Percentiles rank a stretch among this genome's conserved stretches.
Evolutionary conservation across 2,797 vertebrate genomes (phyloP).

Genomic region (Channallabes apus): DNA sequence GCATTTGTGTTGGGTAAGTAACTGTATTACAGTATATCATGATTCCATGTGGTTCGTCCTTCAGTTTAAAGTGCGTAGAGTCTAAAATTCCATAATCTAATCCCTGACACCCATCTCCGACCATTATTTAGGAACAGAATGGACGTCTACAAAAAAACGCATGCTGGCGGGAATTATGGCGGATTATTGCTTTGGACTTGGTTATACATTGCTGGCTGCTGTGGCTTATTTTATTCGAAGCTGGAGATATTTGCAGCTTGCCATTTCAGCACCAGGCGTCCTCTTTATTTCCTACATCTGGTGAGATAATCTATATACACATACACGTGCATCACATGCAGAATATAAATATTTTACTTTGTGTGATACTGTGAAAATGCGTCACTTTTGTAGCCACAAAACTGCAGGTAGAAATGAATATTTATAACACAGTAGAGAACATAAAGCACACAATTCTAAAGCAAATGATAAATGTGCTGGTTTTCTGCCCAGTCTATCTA

Average conservation of each 20-base stretch:
- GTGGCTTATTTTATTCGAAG: conserved; percentile 78
- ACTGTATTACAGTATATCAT: background rate
- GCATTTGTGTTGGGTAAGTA: conserved; percentile 75
- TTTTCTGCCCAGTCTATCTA: background rate
- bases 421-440: background rate
- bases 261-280: conserved; percentile 72
- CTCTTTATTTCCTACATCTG: conserved; percentile 77
- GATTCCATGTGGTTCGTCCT: background rate
- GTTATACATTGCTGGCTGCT: conserved; percentile 81
- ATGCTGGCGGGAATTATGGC: conserved; percentile 74
- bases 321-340: background rate
- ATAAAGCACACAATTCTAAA: background rate
- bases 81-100: background rate
- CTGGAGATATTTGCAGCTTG: conserved; percentile 83
- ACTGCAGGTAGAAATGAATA: too few relatives aligned
- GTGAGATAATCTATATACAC: conserved; percentile 62
- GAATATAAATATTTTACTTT: background rate
- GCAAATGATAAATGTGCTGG: background rate
- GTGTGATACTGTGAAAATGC: background rate
- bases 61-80: background rate
- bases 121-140: conserved; percentile 78
- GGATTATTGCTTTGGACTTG: conserved; percentile 74
- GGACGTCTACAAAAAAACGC: conserved; percentile 79
- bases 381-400: background rate
- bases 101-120: background rate